Evolutionary conservation across 2,797 vertebrate genomes (phyloP).

Genomic region (Linurgus olivaceus): DNA sequence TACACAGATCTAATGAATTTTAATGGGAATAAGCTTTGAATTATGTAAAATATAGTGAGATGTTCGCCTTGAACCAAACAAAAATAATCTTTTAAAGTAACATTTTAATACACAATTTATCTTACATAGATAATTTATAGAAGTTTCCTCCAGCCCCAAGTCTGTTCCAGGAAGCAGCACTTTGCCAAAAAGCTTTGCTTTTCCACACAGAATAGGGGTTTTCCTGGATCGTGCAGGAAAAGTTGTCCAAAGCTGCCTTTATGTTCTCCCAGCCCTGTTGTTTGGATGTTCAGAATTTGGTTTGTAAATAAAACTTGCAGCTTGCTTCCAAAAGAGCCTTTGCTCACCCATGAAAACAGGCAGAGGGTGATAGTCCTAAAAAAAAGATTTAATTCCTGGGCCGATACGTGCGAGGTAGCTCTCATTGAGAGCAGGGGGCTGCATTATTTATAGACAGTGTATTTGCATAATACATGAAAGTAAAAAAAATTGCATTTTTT

Average conservation of each 20-base stretch:
- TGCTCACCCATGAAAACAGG: neutral
- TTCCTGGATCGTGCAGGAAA: neutral
- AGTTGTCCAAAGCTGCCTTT: neutral
- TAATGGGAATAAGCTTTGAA: slow-evolving; percentile 49
- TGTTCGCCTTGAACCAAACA: slow-evolving; percentile 1
- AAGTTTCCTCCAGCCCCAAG: neutral
- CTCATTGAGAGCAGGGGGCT: neutral
- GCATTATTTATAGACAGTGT: slow-evolving; percentile 7
- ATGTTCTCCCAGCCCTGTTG: neutral
- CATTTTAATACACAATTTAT: slow-evolving; percentile 56
- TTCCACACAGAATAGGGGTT: neutral
- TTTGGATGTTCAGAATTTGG: neutral
- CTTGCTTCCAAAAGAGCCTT: neutral
- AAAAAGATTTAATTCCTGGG: neutral
- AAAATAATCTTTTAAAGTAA: slow-evolving; percentile 35
- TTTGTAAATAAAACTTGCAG: neutral
- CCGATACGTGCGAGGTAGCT: neutral
- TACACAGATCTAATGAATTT: slow-evolving; percentile 54
- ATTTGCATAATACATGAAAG: slow-evolving; percentile 48
- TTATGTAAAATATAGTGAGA: slow-evolving; percentile 56
- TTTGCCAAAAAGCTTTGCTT: neutral
- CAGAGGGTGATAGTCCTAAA: neutral
- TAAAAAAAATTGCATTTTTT: neutral
- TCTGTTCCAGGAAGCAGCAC: neutral
- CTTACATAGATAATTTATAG: slow-evolving; percentile 49